Evolutionary conservation across 2,888 invertebrate species (phyloP).

Genomic region (Pasiphila rectangulata): DNA sequence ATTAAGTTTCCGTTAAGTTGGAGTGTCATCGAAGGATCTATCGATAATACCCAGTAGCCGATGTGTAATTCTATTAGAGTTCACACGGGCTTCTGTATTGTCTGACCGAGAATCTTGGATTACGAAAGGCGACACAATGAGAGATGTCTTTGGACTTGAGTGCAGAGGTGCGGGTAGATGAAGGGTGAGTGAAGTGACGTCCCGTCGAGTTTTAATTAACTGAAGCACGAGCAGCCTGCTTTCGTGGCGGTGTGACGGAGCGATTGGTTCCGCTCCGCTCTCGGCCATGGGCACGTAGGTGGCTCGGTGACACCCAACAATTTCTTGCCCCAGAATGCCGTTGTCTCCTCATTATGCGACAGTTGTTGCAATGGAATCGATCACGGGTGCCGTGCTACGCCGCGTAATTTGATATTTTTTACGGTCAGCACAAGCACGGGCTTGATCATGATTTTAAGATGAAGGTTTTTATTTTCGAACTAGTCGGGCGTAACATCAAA

Average conservation of each 20-base stretch:
- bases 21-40: constrained; percentile 55
- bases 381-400: constrained; percentile 63
- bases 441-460: constrained; percentile 49
- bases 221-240: constrained; percentile 65
- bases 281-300: constrained; percentile 66
- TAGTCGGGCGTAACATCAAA: constrained; percentile 48
- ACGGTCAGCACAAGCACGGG: constrained; percentile 56
- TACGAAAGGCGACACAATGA: constrained; percentile 60
- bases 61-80: constrained; percentile 60
- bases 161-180: constrained; percentile 41
- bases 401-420: constrained; percentile 71
- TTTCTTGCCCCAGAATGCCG: constrained; percentile 67
- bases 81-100: constrained; percentile 56
- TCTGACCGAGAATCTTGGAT: constrained; percentile 47
- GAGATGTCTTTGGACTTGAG: constrained; percentile 59
- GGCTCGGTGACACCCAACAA: constrained; percentile 65
- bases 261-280: constrained; percentile 69
- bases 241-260: constrained; percentile 70
- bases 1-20: constrained; percentile 64
- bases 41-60: constrained; percentile 63
- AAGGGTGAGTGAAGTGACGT: constrained; percentile 64
- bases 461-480: constrained; percentile 47
- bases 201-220: constrained; percentile 76
- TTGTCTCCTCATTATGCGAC: constrained; percentile 71
- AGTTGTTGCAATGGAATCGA: constrained; percentile 63